These are phyloP conservation scores for Gymnarchus niloticus DNA, from an alignment of 2,113 vertebrate genomes.

Conservation along the genomic window DNA sequence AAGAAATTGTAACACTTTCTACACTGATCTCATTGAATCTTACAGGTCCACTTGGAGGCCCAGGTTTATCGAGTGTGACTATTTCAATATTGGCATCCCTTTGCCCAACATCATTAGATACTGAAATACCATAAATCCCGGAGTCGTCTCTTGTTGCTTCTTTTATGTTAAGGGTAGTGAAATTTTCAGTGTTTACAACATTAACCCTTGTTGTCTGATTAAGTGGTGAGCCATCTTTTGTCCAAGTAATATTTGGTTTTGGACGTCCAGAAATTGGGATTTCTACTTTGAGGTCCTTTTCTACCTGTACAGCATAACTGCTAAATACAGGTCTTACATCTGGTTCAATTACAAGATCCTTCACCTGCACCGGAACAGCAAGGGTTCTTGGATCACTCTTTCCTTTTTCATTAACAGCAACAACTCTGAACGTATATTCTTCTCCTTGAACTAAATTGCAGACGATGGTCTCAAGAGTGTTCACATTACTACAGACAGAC, in stretches of 20 bases:
- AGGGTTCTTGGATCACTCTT: constrained; percentile 91
- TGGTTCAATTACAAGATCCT: constrained; percentile 90
- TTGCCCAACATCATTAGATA: constrained; percentile 78
- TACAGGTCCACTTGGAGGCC: constrained; percentile 87
- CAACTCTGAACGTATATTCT: constrained; percentile 90
- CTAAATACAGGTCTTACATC: constrained; percentile 85
- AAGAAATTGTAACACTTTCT: constrained; percentile 86
- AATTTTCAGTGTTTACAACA: constrained; percentile 65
- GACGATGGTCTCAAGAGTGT: constrained; percentile 81
- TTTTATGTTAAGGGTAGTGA: constrained; percentile 82
- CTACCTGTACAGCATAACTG: constrained; percentile 84
- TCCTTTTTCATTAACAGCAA: constrained; percentile 94
- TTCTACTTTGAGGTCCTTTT: constrained; percentile 85
- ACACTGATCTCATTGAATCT: constrained; percentile 90
- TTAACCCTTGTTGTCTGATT: constrained; percentile 91
- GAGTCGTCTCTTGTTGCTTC: constrained; percentile 85
- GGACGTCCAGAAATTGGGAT: constrained; percentile 87
- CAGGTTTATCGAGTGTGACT: constrained; percentile 90
- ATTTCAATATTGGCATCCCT: constrained; percentile 84
- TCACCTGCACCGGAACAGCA: constrained; percentile 83
- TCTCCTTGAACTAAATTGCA: constrained; percentile 83
- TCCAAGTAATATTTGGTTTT: constrained; percentile 83
- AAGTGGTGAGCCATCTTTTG: constrained; percentile 79
- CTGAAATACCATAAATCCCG: constrained; percentile 83
- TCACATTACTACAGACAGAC: constrained; percentile 83